Evolutionary conservation across 1,140 invertebrate species (phyloP), one percentile per base, ranked within the genome.

Genomic region (Drosophila burlai): DNA sequence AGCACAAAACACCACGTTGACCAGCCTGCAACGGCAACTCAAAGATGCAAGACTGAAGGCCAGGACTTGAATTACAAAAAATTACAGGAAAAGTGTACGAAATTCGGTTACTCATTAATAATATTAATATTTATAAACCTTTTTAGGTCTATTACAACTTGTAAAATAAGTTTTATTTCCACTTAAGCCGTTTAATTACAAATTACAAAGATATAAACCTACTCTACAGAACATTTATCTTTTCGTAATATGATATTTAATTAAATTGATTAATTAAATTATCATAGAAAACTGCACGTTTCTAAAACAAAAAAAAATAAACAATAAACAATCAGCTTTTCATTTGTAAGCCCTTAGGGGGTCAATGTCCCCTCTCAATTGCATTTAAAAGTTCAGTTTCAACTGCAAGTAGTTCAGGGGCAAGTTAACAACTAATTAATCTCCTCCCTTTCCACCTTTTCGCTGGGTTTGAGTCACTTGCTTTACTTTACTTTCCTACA

Each of bases 361-460:
- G 54, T 57, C 38, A 55, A 55, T 55, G 54, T 38, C 21, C 34
- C 16, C 10, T 16, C 9, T 3, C 36, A 26, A 31, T 24, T 57
- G 54, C 54, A 40, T 15, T 65, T 34, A 16, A 65, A 45, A 4
- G 15, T 26, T 4, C 18, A 18, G 11, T 11, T 47, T 38, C 21
- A 15, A 29, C 3, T 16, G 38, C 54, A 57, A 57, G 21, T 62
- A 65, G 5, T 26, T 21, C 31, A 34, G 21, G 59, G 45, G 24
- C 42, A 66, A 38, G 31, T 10, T 15, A 18, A 43, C 42, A 21
- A 29, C 59, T 67, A 67, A 64, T 64, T 64, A 67, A 64, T 38
- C n/a, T 26, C n/a, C 36, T 9, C 52, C 62, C 40, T 65, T 36
- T 63, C 42, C 42, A 47, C 31, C 59, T 64, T 61, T 16, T 15